Percentiles rank a stretch among this genome's conserved stretches.
phyloP scores from a whole-genome alignment of 2,797 vertebrate species.

The Morus bassanus region DNA sequence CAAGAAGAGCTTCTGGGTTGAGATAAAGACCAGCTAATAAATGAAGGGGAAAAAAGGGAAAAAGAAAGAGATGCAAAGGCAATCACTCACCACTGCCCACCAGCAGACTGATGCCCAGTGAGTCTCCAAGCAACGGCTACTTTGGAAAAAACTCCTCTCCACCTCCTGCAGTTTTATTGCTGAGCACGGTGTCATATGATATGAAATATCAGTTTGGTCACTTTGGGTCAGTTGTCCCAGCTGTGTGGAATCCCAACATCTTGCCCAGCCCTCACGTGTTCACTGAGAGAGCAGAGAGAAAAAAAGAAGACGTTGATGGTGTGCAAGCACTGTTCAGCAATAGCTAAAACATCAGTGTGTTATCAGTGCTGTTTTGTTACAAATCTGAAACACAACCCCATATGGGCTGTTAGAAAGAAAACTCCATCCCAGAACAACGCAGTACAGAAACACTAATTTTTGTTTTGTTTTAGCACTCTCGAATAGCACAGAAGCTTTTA shows the following conservation, averaged over 20 bases:
- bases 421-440: fast-evolving
- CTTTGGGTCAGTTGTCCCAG: neutral
- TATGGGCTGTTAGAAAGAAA: neutral
- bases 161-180: neutral
- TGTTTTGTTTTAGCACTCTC: neutral
- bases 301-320: neutral
- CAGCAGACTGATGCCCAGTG: neutral
- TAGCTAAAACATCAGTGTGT: fast-evolving
- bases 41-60: neutral
- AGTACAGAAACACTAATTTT: neutral
- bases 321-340: neutral
- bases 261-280: neutral
- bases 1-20: neutral
- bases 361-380: neutral
- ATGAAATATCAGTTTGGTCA: neutral
- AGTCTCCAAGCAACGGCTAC: neutral
- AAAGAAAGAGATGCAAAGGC: neutral
- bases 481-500: neutral
- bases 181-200: fast-evolving
- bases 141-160: neutral
- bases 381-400: neutral
- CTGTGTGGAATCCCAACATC: neutral
- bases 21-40: neutral
- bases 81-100: neutral
- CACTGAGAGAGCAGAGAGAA: neutral